phyloP scores from a whole-genome alignment of 2,113 vertebrate genomes.

The Oncorhynchus nerka region DNA sequence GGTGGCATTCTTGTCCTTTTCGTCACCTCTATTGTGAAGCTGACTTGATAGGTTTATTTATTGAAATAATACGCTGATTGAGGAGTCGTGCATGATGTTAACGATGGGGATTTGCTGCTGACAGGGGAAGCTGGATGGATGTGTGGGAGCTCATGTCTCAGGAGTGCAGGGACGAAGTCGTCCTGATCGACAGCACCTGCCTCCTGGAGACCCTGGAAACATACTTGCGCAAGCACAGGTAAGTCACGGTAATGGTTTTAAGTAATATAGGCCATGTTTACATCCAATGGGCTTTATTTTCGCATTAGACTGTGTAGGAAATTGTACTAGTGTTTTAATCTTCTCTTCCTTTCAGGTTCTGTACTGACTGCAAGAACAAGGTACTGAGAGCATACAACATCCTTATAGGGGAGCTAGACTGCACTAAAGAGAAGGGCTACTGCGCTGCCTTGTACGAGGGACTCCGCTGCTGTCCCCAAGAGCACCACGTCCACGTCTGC shows the following conservation, averaged over 20 bases:
- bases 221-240: constrained; percentile 95
- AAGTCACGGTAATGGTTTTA: constrained; percentile 3
- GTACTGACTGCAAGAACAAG: constrained; percentile 97
- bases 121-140: constrained; percentile 97
- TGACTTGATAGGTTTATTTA: neutral
- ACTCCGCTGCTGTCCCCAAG: constrained; percentile 91
- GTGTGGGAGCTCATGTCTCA: constrained; percentile 98
- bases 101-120: too few species aligned
- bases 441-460: constrained; percentile 94
- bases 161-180: constrained; percentile 96
- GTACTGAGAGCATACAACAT: constrained; percentile 95
- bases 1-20: too few species aligned
- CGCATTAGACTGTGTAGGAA: too few species aligned
- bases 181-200: constrained; percentile 91
- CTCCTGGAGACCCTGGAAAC: constrained; percentile 95
- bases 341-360: constrained; percentile 77
- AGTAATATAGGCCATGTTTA: too few species aligned
- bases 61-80: neutral
- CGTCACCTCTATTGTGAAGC: too few species aligned
- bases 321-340: neutral
- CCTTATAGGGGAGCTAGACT: constrained; percentile 92
- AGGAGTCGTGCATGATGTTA: neutral
- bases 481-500: constrained; percentile 94
- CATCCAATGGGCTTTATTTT: too few species aligned
- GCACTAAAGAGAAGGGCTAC: constrained; percentile 94